A percentile compares a stretch with the other conserved stretches of the same genome.
phyloP scores from a whole-genome alignment of 1,140 invertebrate genomes.

The Papilio polyxenes region DNA sequence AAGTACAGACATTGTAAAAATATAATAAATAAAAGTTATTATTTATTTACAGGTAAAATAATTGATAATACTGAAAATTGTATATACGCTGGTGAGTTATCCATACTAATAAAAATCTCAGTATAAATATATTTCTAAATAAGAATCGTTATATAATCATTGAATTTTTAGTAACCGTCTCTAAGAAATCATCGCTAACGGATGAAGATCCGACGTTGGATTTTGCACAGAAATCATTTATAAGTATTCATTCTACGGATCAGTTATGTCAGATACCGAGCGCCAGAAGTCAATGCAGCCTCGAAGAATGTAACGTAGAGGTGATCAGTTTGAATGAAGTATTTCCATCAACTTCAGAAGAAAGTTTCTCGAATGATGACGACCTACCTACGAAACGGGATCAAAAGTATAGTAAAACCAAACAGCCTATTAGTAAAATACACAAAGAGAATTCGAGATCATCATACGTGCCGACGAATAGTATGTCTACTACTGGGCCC shows the following conservation, averaged over 20 bases:
- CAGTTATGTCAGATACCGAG: slow-evolving; percentile 66
- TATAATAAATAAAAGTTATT: not conserved
- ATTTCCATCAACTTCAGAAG: slow-evolving; percentile 75
- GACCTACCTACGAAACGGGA: slow-evolving; percentile 59
- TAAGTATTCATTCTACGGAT: slow-evolving; percentile 77
- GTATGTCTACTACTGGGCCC: slow-evolving; percentile 67
- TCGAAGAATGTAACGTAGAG: slow-evolving; percentile 73
- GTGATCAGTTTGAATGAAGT: slow-evolving; percentile 74
- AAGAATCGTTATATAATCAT: not conserved
- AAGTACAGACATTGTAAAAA: not conserved
- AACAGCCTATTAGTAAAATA: slow-evolving; percentile 50
- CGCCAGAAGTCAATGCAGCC: slow-evolving; percentile 52
- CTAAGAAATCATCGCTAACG: slow-evolving; percentile 63
- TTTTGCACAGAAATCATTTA: slow-evolving; percentile 71
- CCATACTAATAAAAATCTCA: not conserved
- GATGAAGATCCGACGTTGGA: slow-evolving; percentile 56
- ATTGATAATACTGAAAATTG: slow-evolving; percentile 62
- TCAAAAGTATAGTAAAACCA: slow-evolving; percentile 54
- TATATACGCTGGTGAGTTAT: slow-evolving; percentile 68
- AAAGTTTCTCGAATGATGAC: slow-evolving; percentile 70
- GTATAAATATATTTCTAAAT: not conserved
- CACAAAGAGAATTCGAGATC: slow-evolving; percentile 53
- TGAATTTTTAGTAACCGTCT: slow-evolving; percentile 66
- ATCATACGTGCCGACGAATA: slow-evolving; percentile 64
- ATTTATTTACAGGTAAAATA: slow-evolving; percentile 54